A percentile compares a stretch with the other conserved stretches of the same genome.
Conservation (phyloP, 2,888 invertebrate species). For the Eupithecia pulchellata region DNA sequence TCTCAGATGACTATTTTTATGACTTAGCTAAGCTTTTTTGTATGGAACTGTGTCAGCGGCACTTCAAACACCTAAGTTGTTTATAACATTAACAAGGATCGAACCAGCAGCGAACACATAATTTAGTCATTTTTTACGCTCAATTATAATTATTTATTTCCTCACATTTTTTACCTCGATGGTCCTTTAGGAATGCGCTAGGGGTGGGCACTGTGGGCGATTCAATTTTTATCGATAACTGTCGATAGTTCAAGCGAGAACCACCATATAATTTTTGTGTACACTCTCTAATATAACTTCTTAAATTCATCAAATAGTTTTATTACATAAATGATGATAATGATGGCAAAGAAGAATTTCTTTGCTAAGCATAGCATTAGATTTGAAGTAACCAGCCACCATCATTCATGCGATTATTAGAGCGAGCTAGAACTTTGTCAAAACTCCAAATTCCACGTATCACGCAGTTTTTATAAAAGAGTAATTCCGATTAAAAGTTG, state of each 20-base stretch:
- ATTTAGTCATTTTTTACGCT: constrained; percentile 53
- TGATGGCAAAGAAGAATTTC: background rate
- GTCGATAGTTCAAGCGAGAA: background rate
- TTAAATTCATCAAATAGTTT: background rate
- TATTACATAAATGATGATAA: background rate
- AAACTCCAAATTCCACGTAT: no score
- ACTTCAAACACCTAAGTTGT: constrained; percentile 32
- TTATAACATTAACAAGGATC: constrained; percentile 44
- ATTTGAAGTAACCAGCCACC: background rate
- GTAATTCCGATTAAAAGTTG: background rate
- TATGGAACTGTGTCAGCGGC: constrained; percentile 1
- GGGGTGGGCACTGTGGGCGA: constrained; percentile 7
- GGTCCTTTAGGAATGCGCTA: constrained; percentile 37
- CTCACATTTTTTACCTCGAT: constrained; percentile 49
- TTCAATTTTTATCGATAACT: background rate
- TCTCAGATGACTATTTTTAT: constrained; percentile 2
- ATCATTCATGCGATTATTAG: background rate
- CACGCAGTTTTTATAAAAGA: background rate
- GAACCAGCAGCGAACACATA: constrained; percentile 41
- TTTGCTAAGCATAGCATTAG: background rate
- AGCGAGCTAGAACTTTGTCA: background rate
- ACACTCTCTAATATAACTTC: background rate
- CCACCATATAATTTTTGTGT: background rate
- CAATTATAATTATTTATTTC: constrained; percentile 64
- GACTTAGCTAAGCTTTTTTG: constrained; percentile 6